Base-by-base conservation (phyloP, 2,113 vertebrate species). In the Xyrauchen texanus region DNA sequence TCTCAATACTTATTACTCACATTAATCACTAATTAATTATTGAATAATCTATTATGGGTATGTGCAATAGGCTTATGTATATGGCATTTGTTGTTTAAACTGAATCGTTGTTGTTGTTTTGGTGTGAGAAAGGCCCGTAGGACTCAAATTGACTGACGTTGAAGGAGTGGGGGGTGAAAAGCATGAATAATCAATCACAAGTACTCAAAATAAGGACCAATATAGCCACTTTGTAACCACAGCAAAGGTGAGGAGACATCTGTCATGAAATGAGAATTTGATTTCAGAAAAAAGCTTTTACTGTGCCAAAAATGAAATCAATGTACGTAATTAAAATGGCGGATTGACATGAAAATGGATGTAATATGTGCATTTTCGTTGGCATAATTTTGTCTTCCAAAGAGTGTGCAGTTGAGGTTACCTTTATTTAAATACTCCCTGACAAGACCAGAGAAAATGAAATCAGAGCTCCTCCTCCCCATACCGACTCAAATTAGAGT, bases 21-120 rank as follows among this genome's bases (percentile, higher is more conserved):
- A 69, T 42, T 75, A 79, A 83, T 80, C 77, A n/a, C 65, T 68
- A 61, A 64, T 79, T 66, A 79, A 83, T 83, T 76, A 80, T 83
- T 76, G 52, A 79, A 69, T 46, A 66, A 76, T 71, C 78, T 13
- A 61, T 83, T 80, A 64, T 68, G 71, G 64, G 46, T 68, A 68
- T 58, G 45, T 3, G 21, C 0, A 16, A 51, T 21, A 49, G 64
- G 64, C 57, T 81, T 65, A 81, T 75, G 71, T 76, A 81, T 81
- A 62, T 75, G 53, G 45, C 21, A 75, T 81, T 58, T 61, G 64
- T 75, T 74, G 64, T 60, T 81, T 68, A 51, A 15, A 13, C 68
- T 52, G 64, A 45, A 21, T 16, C 55, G 6, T 58, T 49, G 11
- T 55, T 13, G 8, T 80, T 67, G 44, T 66, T 80, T 67, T 44